Base-by-base conservation (phyloP, 2,797 vertebrate species). In the Hoplostethus atlanticus region DNA sequence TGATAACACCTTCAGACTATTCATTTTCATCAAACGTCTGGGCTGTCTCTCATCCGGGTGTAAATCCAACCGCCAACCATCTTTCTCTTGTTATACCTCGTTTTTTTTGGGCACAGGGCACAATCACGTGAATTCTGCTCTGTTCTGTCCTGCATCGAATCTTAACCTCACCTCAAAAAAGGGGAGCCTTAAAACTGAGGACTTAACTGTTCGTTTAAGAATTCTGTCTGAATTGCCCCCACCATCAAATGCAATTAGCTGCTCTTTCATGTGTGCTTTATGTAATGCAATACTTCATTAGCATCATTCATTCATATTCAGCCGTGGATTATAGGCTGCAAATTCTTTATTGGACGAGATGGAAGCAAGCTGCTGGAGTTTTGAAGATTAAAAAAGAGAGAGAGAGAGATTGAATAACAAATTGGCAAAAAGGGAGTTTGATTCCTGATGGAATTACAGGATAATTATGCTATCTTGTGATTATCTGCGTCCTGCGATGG, bases 251-350 rank as follows among this genome's bases (percentile, higher is more conserved):
- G 97, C 97, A 98, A 99, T 99, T 99, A 99, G 97, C 95, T 94
- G 96, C 96, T 96, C 96, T 98, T 98, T 99, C 97, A 98, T 97
- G 97, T 97, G 96, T 95, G 94, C 96, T 98, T 99, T 98, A 97
- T 98, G 97, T 97, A 99, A 99, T 96, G 97, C 97, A 98, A 97
- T 98, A 99, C 96, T 98, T 99, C 97, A 98, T 98, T 98, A 98
- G 97, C 96, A 98, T 98, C 96, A 98, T 98, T 98, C 97, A 98
- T 98, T 99, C 96, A 97, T 95, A 97, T 97, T 97, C 96, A 96
- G 94, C 94, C 95, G 87, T 94, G 96, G 97, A 99, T 99, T 99
- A 98, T 96, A 95, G 96, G 95, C 96, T 95, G 96, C 96, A 97
- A 95, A 96, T 96, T 97, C 96, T 97, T 98, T 97, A 98, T 97